These are phyloP conservation scores for Panzeria rudis DNA, from an alignment of 2,888 invertebrate genomes.

Conservation along the genomic window DNA sequence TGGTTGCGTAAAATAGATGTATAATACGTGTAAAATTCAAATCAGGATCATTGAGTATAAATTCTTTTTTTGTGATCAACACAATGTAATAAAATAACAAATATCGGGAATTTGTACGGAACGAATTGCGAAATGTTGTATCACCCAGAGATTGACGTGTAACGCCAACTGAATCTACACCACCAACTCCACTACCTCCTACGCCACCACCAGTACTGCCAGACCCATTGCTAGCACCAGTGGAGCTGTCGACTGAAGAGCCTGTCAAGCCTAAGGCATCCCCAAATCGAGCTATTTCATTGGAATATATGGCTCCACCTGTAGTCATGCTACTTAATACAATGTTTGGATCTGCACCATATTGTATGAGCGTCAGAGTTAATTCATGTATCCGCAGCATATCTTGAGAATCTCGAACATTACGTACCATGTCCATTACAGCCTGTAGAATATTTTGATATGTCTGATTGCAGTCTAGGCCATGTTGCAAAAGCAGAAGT, in stretches of 20 bases:
- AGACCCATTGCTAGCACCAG: constrained; percentile 57
- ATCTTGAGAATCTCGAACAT: constrained; percentile 87
- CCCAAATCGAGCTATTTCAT: constrained; percentile 83
- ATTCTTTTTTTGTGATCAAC: constrained; percentile 88
- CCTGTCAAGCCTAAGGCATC: constrained; percentile 78
- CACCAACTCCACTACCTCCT: constrained; percentile 64
- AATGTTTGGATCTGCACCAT: constrained; percentile 90
- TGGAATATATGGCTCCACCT: constrained; percentile 83
- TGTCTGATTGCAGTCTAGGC: constrained; percentile 87
- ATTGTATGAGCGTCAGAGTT: constrained; percentile 88
- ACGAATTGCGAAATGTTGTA: constrained; percentile 82
- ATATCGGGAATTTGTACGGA: constrained; percentile 84
- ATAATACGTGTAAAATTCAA: constrained; percentile 88
- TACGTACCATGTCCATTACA: constrained; percentile 88
- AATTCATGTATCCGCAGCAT: constrained; percentile 89
- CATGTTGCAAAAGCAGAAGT: constrained; percentile 87
- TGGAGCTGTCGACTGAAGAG: constrained; percentile 69
- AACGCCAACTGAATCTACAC: constrained; percentile 69
- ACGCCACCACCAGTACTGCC: constrained; percentile 43
- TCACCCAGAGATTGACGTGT: constrained; percentile 77
- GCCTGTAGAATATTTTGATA: constrained; percentile 89
- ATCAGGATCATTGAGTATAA: constrained; percentile 86
- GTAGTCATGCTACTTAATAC: constrained; percentile 84
- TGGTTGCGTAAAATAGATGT: constrained; percentile 87
- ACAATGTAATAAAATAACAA: constrained; percentile 89